These are phyloP conservation scores for Papio anubis DNA, from an alignment of 2,113 vertebrate genomes.

Conservation along the genomic window DNA sequence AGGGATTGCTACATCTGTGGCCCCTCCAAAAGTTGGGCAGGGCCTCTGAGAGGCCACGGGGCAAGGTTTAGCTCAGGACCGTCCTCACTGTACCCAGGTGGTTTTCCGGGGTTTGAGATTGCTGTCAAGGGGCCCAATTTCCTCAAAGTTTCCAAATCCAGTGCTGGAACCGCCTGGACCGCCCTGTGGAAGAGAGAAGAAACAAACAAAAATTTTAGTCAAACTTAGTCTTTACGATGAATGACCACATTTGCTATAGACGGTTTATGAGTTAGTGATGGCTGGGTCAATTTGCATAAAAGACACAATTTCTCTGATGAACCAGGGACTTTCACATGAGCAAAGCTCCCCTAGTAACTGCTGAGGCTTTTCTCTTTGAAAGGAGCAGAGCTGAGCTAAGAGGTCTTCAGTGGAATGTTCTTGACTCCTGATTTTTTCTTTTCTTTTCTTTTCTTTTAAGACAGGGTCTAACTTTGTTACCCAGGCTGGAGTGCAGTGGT, in stretches of 20 bases:
- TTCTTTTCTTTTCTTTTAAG: too few relatives aligned
- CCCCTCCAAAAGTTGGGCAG: not conserved
- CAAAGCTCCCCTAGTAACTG: not conserved
- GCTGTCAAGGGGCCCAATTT: slow-evolving; percentile 92
- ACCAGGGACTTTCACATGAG: not conserved
- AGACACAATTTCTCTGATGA: not conserved
- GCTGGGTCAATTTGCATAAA: not conserved
- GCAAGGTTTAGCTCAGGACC: not conserved
- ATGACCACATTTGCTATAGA: not conserved
- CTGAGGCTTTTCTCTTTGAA: not conserved
- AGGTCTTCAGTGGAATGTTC: not conserved
- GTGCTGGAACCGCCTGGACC: slow-evolving; percentile 95
- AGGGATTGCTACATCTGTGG: not conserved
- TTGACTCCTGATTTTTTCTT: too few relatives aligned
- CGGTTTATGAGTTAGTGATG: accelerated
- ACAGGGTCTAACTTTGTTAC: too few relatives aligned
- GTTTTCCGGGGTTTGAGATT: slow-evolving; percentile 89
- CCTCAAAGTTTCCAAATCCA: slow-evolving; percentile 97
- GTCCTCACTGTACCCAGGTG: slow-evolving; percentile 90
- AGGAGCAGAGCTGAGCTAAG: not conserved
- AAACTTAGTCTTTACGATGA: not conserved
- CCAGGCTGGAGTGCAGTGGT: too few relatives aligned
- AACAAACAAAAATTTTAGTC: not conserved
- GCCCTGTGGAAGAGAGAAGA: slow-evolving; percentile 84
- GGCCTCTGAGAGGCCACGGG: not conserved